These are phyloP conservation scores for Umimayanthus chanpuru DNA, from an alignment of 92 coral and sea anemone species.

Conservation along the genomic window DNA sequence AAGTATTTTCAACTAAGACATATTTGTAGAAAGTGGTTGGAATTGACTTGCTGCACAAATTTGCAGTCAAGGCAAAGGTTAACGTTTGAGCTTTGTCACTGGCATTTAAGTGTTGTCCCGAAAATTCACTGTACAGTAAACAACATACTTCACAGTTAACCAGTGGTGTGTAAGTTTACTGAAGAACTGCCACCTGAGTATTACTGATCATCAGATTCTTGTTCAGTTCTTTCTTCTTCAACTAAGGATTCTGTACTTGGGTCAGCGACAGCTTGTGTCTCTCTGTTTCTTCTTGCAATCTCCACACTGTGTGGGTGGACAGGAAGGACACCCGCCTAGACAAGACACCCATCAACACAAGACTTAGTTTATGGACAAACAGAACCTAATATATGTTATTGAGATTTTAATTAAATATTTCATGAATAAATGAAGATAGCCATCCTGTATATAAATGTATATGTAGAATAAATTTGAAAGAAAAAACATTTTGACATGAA, in stretches of 20 bases:
- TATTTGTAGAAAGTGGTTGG: not conserved
- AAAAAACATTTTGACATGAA: too few relatives aligned
- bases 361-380: not conserved
- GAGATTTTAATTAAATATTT: too few relatives aligned
- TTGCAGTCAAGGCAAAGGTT: too few relatives aligned
- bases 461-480: too few relatives aligned
- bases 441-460: too few relatives aligned
- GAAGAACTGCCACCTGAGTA: not conserved
- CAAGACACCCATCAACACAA: not conserved
- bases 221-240: conserved; percentile 40
- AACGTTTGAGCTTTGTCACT: too few relatives aligned
- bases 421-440: too few relatives aligned
- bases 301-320: conserved; percentile 90
- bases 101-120: not conserved
- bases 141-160: not conserved
- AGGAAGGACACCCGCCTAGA: conserved; percentile 96
- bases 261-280: conserved; percentile 42
- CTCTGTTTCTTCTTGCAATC: conserved; percentile 84
- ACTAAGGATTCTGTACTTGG: conserved; percentile 10
- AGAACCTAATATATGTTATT: too few relatives aligned
- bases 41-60: not conserved
- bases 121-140: too few relatives aligned
- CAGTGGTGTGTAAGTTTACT: not conserved
- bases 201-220: conserved; percentile 40
- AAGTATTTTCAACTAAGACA: not conserved